phyloP scores from a whole-genome alignment of 2,797 vertebrate genomes.

The Varecia variegata region DNA sequence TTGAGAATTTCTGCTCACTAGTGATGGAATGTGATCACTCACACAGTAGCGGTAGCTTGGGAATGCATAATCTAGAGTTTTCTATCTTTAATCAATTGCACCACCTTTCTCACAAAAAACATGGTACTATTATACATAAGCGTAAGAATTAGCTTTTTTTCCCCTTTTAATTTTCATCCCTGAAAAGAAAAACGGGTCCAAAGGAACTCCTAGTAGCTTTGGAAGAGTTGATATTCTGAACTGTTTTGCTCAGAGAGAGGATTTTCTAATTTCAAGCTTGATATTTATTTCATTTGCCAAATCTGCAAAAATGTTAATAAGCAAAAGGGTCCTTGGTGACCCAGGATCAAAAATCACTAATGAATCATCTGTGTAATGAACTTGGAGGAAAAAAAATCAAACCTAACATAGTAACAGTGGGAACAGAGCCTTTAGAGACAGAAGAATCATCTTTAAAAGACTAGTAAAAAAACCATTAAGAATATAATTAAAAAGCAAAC shows the following conservation, averaged over 20 bases:
- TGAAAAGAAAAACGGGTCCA: not conserved
- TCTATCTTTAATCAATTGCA: not conserved
- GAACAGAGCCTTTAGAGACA: not conserved
- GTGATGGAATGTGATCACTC: not conserved
- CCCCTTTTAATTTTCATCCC: not conserved
- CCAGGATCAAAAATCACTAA: not conserved
- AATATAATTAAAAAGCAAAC: not conserved
- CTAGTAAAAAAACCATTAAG: not conserved
- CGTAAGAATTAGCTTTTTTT: not conserved
- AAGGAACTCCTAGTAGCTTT: not conserved
- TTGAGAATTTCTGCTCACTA: not conserved
- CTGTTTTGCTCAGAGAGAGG: not conserved
- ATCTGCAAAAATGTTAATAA: not conserved
- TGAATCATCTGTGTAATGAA: conserved; percentile 9
- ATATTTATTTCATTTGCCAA: conserved; percentile 2
- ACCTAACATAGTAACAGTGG: not conserved
- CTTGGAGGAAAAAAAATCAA: not conserved
- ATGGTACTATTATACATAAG: not conserved
- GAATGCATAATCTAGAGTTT: not conserved
- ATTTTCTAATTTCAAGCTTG: not conserved
- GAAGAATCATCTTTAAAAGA: not conserved
- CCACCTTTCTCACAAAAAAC: not conserved
- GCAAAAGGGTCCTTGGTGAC: not conserved
- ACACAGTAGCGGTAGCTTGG: not conserved
- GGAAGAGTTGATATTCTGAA: not conserved